phyloP scores from a whole-genome alignment of 2,113 vertebrate genomes.

The Percina caprodes region DNA sequence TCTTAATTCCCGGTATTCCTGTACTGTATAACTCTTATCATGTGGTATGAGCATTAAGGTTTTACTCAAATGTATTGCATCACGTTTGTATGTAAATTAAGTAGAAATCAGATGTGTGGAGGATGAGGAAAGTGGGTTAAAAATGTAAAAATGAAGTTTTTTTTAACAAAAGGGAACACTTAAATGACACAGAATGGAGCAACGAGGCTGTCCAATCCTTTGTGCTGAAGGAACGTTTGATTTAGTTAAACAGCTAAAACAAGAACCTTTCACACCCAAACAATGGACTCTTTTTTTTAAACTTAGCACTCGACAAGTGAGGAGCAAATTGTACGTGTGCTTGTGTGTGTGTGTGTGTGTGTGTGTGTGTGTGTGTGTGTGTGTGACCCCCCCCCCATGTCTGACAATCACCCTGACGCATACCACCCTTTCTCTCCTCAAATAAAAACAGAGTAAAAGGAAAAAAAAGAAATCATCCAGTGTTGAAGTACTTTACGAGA shows the following conservation, averaged over 20 bases:
- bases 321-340: constrained; percentile 73
- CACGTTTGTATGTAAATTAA: constrained; percentile 10
- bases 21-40: background rate
- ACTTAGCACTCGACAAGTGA: constrained; percentile 72
- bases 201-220: constrained; percentile 56
- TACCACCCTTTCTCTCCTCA: constrained; percentile 69
- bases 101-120: background rate
- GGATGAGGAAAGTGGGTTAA: constrained; percentile 37
- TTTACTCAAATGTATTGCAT: background rate
- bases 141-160: constrained; percentile 15
- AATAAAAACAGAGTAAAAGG: constrained; percentile 74
- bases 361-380: constrained; percentile 34
- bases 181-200: constrained; percentile 57
- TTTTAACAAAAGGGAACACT: constrained; percentile 56
- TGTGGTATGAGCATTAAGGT: background rate
- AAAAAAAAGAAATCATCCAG: constrained; percentile 77
- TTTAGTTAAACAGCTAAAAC: constrained; percentile 78
- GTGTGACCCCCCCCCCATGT: constrained; percentile 39
- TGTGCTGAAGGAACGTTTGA: constrained; percentile 73
- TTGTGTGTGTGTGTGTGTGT: constrained; percentile 25
- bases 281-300: constrained; percentile 73
- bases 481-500: constrained; percentile 79
- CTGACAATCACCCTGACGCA: constrained; percentile 68
- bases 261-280: constrained; percentile 77
- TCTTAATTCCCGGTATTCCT: background rate